Evolutionary conservation across 2,113 vertebrate genomes (phyloP), one percentile per base, ranked within the genome.

Genomic region (Tachysurus vachellii): DNA sequence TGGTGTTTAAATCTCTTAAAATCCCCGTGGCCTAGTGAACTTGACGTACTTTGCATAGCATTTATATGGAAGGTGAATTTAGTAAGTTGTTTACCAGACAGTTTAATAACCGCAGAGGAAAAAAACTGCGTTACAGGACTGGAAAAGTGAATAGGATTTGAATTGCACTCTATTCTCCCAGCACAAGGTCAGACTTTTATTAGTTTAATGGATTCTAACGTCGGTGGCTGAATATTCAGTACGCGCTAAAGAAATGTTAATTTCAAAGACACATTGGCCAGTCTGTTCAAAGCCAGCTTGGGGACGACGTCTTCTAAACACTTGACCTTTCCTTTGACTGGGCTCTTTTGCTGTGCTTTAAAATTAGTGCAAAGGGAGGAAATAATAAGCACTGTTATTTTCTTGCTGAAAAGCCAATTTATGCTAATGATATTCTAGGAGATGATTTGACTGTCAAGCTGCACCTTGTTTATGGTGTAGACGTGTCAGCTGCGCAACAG

Each of bases 331-430:
- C 61, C 70, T 81, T 84, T 57, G 88, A 92, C 85, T 83, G 64
- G 47, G 68, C 85, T 71, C 84, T 85, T 91, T 90, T 92, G 53
- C 50, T 77, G 31, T 50, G 70, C 54, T 62, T 88, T 90, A 28
- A 76, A 83, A 89, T 88, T 77, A 90, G 81, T 75, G 73, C 61
- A 50, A 26, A 6, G 31, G 89, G 84, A 47, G 53, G 83, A 82
- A 47, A 23, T 80, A 85, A 91, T 89, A 83, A 90, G 68, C 59
- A 88, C 91, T 87, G 88, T 92, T 91, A 91, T 89, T 88, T 91
- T 88, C 80, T 44, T 87, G 91, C 92, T 93, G 92, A 91, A 93
- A 75, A 94, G 93, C 90, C 81, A 88, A 91, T 92, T 93, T 92
- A 93, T 94, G 93, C 92, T 94, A 94, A 94, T 94, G 64, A 79